phyloP scores from a whole-genome alignment of 2,888 invertebrate genomes.

The Hirtodrosophila trivittata region DNA sequence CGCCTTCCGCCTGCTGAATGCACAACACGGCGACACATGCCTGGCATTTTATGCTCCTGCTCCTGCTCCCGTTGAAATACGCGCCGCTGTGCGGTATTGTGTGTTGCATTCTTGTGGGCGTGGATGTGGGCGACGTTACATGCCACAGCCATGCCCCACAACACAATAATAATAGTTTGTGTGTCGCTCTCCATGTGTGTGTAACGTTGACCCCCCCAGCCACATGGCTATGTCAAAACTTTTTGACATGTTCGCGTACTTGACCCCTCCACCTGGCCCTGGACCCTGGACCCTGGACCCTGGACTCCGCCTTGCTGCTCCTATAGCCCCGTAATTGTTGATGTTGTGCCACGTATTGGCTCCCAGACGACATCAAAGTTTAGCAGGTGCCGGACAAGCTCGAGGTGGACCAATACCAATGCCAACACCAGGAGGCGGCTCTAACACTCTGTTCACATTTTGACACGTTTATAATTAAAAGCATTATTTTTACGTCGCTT shows the following conservation, averaged over 20 bases:
- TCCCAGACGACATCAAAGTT: no score
- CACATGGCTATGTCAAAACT: constrained; percentile 59
- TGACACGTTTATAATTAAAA: constrained; percentile 56
- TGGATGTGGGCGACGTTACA: constrained; percentile 7
- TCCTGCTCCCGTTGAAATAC: neutral
- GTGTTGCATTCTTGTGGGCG: constrained; percentile 51
- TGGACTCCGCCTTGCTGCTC: constrained; percentile 8
- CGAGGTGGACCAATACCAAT: no score
- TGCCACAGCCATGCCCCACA: constrained; percentile 58
- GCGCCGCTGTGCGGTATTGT: constrained; percentile 26
- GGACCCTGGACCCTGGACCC: neutral
- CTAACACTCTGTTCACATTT: constrained; percentile 35
- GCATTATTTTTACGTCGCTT: constrained; percentile 27
- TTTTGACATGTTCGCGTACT: constrained; percentile 70
- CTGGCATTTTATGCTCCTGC: constrained; percentile 30
- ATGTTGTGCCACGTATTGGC: neutral
- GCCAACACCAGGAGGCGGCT: constrained; percentile 20
- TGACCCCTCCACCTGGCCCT: constrained; percentile 58
- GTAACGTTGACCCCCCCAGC: constrained; percentile 44
- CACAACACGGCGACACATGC: constrained; percentile 50
- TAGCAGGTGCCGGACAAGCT: no score
- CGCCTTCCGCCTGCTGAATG: constrained; percentile 7
- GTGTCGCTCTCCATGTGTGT: constrained; percentile 12
- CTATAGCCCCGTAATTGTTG: constrained; percentile 26
- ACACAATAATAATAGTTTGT: constrained; percentile 43